Evolutionary conservation across 1,140 invertebrate species (phyloP), one percentile per base, ranked within the genome.

Genomic region (Streblospio benedicti): DNA sequence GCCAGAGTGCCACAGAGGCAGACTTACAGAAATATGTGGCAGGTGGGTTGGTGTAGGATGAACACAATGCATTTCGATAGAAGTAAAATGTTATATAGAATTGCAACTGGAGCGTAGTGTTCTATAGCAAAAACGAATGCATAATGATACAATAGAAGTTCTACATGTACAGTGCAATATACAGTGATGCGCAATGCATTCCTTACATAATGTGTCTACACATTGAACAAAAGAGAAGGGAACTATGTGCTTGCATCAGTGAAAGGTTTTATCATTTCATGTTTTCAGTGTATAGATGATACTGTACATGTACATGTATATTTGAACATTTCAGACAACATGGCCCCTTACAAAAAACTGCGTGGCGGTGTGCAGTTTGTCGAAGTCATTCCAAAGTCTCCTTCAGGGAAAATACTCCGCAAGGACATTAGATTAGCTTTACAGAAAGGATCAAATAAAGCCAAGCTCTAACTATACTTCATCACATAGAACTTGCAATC

Each of bases 351-450:
- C 65, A 79, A 80, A 61, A 67, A 69, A 47, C 62, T 78, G 9
- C 68, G 64, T 58, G 86, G 85, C 28, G 83, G 85, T 16, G 81
- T 90, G 3, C 75, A 83, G 61, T 85, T 89, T 63, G 71, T 87
- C 0, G 74, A 85, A 2, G 74, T 79, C 52, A 87, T 91, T 67
- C 87, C 88, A 2, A 89, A 87, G 73, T 87, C 82, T 68, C 70
- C 83, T 0, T 80, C 84, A 0, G 88, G 88, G 32, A 90, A 90
- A 80, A 88, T 89, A 63, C 72, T 90, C 53, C 81, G 84, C n/a
- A n/a, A n/a, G n/a, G n/a, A n/a, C n/a, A n/a, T n/a, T n/a, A n/a
- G n/a, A n/a, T n/a, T n/a, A n/a, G n/a, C n/a, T n/a, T n/a, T n/a
- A n/a, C n/a, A n/a, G n/a, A n/a, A n/a, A n/a, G n/a, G n/a, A n/a